Percentiles rank a stretch among this genome's conserved stretches.
These are phyloP conservation scores for Zoanthus sociatus DNA, from an alignment of 92 coral and sea anemone species.

Conservation along the genomic window DNA sequence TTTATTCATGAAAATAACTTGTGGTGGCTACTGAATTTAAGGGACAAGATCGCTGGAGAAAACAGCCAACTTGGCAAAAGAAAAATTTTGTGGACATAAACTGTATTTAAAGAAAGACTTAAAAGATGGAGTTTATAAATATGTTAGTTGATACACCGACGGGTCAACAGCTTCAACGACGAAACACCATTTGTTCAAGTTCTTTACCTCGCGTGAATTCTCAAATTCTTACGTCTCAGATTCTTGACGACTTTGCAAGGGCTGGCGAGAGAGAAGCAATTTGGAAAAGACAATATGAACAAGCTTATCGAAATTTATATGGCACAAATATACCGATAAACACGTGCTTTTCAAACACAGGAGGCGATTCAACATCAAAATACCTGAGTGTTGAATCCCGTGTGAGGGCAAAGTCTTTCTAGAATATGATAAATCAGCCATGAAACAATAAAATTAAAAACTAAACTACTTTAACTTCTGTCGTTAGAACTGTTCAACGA, in stretches of 20 bases:
- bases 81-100: not conserved
- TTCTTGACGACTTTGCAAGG: slow-evolving; percentile 44
- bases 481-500: not conserved
- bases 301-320: slow-evolving; percentile 37
- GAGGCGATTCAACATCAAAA: slow-evolving; percentile 32
- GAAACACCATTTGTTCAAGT: slow-evolving; percentile 41
- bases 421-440: not conserved
- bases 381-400: slow-evolving; percentile 35
- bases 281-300: slow-evolving; percentile 39
- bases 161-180: slow-evolving; percentile 35
- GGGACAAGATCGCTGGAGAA: not conserved
- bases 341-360: slow-evolving; percentile 5
- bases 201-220: slow-evolving; percentile 24
- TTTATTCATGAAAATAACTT: not conserved
- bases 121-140: slow-evolving; percentile 39
- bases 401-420: slow-evolving; percentile 35
- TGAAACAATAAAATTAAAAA: not conserved
- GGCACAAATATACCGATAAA: slow-evolving; percentile 45
- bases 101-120: not conserved
- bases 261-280: slow-evolving; percentile 34
- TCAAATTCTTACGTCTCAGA: slow-evolving; percentile 37
- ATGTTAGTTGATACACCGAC: slow-evolving; percentile 37
- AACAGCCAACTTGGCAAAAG: not conserved
- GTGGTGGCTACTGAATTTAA: not conserved
- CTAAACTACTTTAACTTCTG: not conserved